Evolutionary conservation across 2,797 vertebrate species (phyloP), one percentile per base, ranked within the genome.

Genomic region (Taenioides sp.): DNA sequence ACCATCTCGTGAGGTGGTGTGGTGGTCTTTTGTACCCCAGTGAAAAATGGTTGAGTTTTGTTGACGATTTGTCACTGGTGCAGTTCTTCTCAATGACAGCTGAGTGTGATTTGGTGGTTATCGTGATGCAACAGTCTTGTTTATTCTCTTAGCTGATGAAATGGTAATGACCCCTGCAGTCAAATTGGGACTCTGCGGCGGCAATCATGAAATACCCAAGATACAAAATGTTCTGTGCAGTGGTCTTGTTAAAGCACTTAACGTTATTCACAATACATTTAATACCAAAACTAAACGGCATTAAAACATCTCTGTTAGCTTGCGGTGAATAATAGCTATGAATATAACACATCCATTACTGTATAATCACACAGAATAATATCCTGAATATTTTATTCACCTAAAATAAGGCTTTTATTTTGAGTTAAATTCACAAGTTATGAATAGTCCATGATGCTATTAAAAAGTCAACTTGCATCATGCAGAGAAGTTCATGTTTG

Each of bases 161-260:
- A 89, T 78, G 80, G 80, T 84, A 87, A 88, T 86, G 82, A 78
- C 84, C 74, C 82, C 77, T 76, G 67, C 76, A 80, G 75, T 50
- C 58, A 71, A 84, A 83, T 69, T 67, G 79, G 73, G 60, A 84
- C 76, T 76, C 79, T 64, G 72, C 78, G 70, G 73, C 37, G 34
- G 80, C 77, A 78, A 83, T 85, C 84, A 81, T 49, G 69, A 62
- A 76, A 79, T 73, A 80, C 64, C 72, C 58, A 37, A 16, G 58
- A 49, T 16, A n/a, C 57, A 23, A 77, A 80, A 79, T 82, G 65
- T 65, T 67, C 78, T 74, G 52, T 49, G 57, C 6, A 17, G 59
- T 25, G 70, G 59, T 71, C 68, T 22, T 57, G 23, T 59, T 34
- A 58, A 16, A 69, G 71, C 37, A 70, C 61, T 75, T 77, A 69